Percentiles rank a stretch among this genome's conserved stretches.
phyloP scores from a whole-genome alignment of 2,888 invertebrate genomes.

The Labia minor region DNA sequence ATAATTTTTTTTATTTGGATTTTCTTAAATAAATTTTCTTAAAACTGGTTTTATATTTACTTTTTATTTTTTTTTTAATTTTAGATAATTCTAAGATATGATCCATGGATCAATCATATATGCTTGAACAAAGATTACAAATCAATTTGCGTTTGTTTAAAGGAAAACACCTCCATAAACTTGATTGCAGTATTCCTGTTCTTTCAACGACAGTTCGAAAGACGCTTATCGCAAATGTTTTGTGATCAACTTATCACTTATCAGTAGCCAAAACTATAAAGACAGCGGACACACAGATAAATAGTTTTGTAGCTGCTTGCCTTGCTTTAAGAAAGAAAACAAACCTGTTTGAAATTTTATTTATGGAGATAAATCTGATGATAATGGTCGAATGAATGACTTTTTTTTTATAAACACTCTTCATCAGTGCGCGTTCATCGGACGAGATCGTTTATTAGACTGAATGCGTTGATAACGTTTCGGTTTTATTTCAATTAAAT shows the following conservation, averaged over 20 bases:
- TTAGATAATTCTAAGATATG: no score
- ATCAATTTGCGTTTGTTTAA: neutral
- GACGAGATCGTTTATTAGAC: neutral
- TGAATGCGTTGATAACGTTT: neutral
- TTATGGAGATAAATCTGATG: neutral
- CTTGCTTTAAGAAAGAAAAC: neutral
- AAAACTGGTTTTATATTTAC: no score
- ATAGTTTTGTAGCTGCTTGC: constrained; percentile 13
- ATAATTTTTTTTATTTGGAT: no score
- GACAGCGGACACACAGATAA: neutral
- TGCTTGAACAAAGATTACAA: neutral
- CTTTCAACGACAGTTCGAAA: neutral
- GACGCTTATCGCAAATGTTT: neutral
- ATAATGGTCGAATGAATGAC: neutral
- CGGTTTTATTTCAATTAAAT: neutral
- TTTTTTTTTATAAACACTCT: neutral
- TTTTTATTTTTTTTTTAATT: no score
- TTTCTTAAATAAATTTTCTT: no score
- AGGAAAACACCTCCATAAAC: neutral
- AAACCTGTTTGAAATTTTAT: constrained; percentile 4
- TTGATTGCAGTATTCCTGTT: neutral
- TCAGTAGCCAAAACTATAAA: constrained; percentile 13
- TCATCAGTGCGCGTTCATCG: neutral
- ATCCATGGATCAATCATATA: no score
- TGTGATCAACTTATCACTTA: neutral